Evolutionary conservation across 2,888 invertebrate genomes (phyloP), one percentile per base, ranked within the genome.

Genomic region (Prosapia bicincta): DNA sequence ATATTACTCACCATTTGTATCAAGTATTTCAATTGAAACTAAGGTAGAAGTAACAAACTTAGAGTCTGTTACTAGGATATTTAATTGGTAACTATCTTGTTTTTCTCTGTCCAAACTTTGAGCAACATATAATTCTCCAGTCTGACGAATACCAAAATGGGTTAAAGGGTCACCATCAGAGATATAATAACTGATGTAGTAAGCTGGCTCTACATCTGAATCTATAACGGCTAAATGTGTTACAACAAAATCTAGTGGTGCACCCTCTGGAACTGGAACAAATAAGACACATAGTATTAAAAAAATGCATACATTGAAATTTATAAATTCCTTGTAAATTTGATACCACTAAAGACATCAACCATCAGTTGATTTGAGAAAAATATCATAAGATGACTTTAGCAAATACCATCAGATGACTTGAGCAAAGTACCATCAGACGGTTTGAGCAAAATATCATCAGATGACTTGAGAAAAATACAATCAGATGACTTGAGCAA

Each of bases 1-100:
- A n/a, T n/a, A n/a, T n/a, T 71, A 78, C 83, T 84, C 83, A 88
- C 88, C 96, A 85, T 98, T 97, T 15, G 93, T 93, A 86, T 98
- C 98, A 73, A 92, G 86, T 68, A 97, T 89, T 81, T 90, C 89
- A 76, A 98, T 89, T 26, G 86, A 86, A 26, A 97, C 91, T 82
- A 88, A 87, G 1, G 96, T 90, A 81, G 88, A 89, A 79, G 96
- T 92, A 28, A 94, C 93, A 85, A 92, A 96, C 83, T 93, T 93
- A 66, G 96, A 96, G 87, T 99, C 98, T 24, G 96, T 95, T 72
- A 95, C 97, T 78, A 94, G 89, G n/a, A 99, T 91, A 78, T 89
- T 89, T 15, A 99, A 88, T 79, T 91, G 88, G 85, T 97, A 97
- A 79, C 84, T 87, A 70, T 91, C 86, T 74, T 90, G 88, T 13